Conservation (phyloP, 2,797 vertebrate species). For the Gambusia yucatana region DNA sequence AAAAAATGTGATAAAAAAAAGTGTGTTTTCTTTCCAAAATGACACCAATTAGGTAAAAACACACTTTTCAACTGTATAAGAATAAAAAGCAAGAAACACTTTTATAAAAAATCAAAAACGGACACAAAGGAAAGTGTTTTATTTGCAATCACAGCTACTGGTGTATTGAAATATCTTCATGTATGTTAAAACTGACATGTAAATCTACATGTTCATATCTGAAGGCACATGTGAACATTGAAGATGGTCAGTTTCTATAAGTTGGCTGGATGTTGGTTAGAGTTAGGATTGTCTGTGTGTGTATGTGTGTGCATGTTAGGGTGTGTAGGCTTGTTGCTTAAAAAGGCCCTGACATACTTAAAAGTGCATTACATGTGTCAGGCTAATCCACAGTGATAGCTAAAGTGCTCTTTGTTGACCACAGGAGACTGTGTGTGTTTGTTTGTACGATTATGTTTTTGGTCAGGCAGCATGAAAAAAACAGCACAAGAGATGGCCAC, state of each 20-base stretch:
- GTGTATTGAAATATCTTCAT: background rate
- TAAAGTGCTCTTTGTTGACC: slow-evolving; percentile 90
- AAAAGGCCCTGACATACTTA: slow-evolving; percentile 87
- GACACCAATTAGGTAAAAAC: background rate
- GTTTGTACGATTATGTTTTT: slow-evolving; percentile 25
- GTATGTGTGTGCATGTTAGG: background rate
- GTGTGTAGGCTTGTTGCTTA: slow-evolving; percentile 74
- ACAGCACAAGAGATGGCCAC: slow-evolving; percentile 78
- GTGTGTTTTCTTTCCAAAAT: background rate
- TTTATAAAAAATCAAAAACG: background rate
- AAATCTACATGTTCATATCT: background rate
- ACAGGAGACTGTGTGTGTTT: slow-evolving; percentile 76
- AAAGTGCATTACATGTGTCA: slow-evolving; percentile 92
- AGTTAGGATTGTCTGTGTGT: background rate
- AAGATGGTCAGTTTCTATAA: background rate
- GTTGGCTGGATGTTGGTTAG: background rate
- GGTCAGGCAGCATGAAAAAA: slow-evolving; percentile 70
- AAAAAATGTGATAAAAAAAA: background rate
- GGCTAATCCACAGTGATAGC: slow-evolving; percentile 92
- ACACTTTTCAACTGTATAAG: background rate
- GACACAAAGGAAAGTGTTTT: background rate
- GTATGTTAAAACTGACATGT: background rate
- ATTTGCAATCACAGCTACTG: background rate
- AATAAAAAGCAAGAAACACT: background rate
- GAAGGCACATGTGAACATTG: background rate